Conservation (phyloP, 1,140 invertebrate genomes). For the Elysia chlorotica region DNA sequence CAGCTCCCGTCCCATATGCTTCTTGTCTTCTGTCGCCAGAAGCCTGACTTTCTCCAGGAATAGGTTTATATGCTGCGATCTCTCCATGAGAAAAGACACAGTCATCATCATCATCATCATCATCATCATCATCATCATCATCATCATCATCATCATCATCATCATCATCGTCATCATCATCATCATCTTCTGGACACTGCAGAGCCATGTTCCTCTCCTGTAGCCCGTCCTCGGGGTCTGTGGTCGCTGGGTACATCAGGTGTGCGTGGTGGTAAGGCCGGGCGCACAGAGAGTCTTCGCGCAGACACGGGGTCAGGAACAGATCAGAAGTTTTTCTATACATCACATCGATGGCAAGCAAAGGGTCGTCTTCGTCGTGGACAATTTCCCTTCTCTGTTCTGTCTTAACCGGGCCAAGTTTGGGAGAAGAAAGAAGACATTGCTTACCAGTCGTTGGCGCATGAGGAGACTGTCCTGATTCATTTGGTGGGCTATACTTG, state of each 20-base stretch:
- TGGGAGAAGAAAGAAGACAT: too few relatives aligned
- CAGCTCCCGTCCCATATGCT: too few relatives aligned
- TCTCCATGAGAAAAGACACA: not conserved
- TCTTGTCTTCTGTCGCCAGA: not conserved
- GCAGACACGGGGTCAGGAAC: too few relatives aligned
- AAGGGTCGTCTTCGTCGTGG: not conserved
- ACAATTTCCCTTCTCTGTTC: not conserved
- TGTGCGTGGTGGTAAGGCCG: too few relatives aligned
- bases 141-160: constrained; percentile 5
- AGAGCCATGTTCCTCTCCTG: not conserved
- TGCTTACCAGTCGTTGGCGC: too few relatives aligned
- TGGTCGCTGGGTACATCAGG: too few relatives aligned
- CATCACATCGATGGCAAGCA: not conserved
- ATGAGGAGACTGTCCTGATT: too few relatives aligned
- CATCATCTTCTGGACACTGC: not conserved
- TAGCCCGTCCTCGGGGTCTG: not conserved
- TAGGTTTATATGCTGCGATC: not conserved
- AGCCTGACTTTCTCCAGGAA: not conserved
- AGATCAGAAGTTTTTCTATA: not conserved
- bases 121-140: not conserved
- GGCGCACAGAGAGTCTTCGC: too few relatives aligned
- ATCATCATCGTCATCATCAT: not conserved
- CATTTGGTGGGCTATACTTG: not conserved
- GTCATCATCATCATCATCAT: not conserved
- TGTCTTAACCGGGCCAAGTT: too few relatives aligned